phyloP scores from a whole-genome alignment of 92 coral and sea anemone species.

The Palythoa heliodiscus region DNA sequence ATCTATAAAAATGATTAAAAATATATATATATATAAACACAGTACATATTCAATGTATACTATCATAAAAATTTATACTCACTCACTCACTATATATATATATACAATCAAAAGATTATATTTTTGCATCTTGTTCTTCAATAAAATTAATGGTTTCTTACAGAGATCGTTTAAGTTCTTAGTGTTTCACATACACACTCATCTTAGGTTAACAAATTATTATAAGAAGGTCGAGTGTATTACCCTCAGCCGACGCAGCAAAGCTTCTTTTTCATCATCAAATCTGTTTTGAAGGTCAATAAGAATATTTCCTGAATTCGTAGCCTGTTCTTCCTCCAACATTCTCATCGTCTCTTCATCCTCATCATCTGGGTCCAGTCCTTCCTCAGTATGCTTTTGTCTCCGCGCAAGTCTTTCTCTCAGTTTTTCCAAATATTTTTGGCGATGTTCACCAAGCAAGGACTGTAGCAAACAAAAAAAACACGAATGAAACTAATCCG shows the following conservation, averaged over 20 bases:
- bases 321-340: conserved; percentile 79
- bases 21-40: too few relatives aligned
- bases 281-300: conserved; percentile 94
- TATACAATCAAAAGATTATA: too few relatives aligned
- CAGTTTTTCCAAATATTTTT: conserved; percentile 80
- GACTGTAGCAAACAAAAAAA: conserved; percentile 49
- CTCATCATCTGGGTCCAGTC: conserved; percentile 89
- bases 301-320: conserved; percentile 84
- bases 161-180: too few relatives aligned
- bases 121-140: too few relatives aligned
- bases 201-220: background rate
- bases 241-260: conserved; percentile 88
- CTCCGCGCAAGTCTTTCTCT: conserved; percentile 83
- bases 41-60: too few relatives aligned
- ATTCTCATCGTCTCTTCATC: conserved; percentile 81
- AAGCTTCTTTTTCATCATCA: conserved; percentile 90
- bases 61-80: too few relatives aligned
- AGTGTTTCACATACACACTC: too few relatives aligned
- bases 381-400: conserved; percentile 73
- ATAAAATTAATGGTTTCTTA: too few relatives aligned
- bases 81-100: too few relatives aligned
- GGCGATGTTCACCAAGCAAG: conserved; percentile 91
- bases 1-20: too few relatives aligned
- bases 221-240: background rate
- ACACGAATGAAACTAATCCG: background rate